Percentiles rank a stretch among this genome's conserved stretches.
phyloP scores from a whole-genome alignment of 2,113 vertebrate genomes.

The Coracopsis vasa region DNA sequence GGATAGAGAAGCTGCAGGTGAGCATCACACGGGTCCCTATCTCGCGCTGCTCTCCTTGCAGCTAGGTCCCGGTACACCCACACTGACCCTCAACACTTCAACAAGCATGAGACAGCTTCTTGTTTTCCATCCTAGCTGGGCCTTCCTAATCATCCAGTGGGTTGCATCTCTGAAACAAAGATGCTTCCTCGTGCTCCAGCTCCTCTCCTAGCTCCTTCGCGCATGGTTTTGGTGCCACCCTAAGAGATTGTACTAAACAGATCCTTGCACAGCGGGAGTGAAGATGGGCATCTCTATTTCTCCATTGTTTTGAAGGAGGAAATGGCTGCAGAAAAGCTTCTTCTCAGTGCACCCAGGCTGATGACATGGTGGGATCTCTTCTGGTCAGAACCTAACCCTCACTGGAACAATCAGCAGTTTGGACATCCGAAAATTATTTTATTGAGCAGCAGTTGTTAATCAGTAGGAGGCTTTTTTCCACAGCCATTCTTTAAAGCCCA shows the following conservation, averaged over 20 bases:
- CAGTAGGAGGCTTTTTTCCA: conserved; percentile 59
- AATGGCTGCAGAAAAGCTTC: conserved; percentile 25
- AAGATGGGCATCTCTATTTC: neutral
- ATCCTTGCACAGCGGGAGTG: neutral
- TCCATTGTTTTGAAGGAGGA: conserved; percentile 24
- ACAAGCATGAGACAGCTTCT: neutral
- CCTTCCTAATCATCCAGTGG: neutral
- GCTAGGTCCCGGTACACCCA: neutral
- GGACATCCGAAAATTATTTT: conserved; percentile 45
- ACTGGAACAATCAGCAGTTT: conserved; percentile 57
- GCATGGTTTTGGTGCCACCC: neutral
- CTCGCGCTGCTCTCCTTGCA: neutral
- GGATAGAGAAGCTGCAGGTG: neutral
- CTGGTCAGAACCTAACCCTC: conserved; percentile 46
- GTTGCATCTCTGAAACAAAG: neutral
- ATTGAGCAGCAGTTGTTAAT: conserved; percentile 56
- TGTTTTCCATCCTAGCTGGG: neutral
- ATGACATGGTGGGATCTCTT: conserved; percentile 31
- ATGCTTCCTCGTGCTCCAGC: neutral
- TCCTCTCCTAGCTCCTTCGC: neutral
- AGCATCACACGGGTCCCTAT: neutral
- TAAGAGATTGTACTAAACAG: neutral
- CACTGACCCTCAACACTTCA: neutral
- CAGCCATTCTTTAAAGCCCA: conserved; percentile 42
- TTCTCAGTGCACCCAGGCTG: neutral